Base-by-base conservation (phyloP, 2,113 vertebrate genomes). In the Cyprinodon variegatus region DNA sequence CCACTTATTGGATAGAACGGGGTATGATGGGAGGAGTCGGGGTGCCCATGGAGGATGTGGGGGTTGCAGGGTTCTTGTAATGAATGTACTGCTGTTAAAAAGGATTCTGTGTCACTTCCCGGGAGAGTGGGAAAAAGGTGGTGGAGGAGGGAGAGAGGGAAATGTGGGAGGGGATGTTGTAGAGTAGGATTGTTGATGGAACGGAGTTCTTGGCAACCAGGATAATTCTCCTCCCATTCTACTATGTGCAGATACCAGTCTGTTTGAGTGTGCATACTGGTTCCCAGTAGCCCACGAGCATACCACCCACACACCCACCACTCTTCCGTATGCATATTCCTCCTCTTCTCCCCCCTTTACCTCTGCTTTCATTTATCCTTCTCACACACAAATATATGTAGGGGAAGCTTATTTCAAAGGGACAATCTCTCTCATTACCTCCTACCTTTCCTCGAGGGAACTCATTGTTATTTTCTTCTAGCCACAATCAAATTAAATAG, bases 61-160 rank as follows among this genome's bases (percentile, higher is more conserved):
- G 83, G 79, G 87, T 77, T 77, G 78, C 67, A 80, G 87, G 82
- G 86, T 70, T 83, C 76, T 82, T 81, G 79, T 90, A 91, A 91
- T 91, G 90, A 92, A 92, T 85, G 84, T 90, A 76, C 84, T 72
- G 86, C 88, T 86, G 89, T 93, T 92, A 85, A 90, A 91, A 90
- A 91, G 86, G 91, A 92, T 91, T 90, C 90, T 92, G 86, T 93
- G 88, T 90, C 90, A 93, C 92, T 93, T 93, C 92, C 90, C 86
- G 45, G 78, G 91, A 92, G 91, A 91, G 84, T 70, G 79, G 71
- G 81, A 86, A 88, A 91, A 82, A 90, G 88, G 88, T 85, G 85
- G 85, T 64, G 83, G 83, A 70, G 85, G 78, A 74, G 80, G 61
- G 76, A 72, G 68, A 65, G 79, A 62, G 72, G 76, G 84, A 72